Base-by-base conservation (phyloP, 2,888 invertebrate genomes). In the Autographa gamma region DNA sequence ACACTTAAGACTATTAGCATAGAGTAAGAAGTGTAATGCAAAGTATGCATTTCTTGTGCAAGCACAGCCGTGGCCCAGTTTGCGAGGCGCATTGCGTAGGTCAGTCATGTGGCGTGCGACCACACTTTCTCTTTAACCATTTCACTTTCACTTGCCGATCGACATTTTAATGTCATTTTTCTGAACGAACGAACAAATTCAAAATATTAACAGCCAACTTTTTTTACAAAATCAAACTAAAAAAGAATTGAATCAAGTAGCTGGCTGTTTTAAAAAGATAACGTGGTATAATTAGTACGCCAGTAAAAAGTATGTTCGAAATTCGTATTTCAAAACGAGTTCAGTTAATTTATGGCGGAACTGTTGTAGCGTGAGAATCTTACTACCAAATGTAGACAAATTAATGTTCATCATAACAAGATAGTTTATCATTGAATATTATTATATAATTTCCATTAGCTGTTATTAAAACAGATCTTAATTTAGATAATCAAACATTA, bases 1-100 rank as follows among this genome's bases (percentile, higher is more conserved):
- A 75, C 63, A 72, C 64, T 77, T 80, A 74, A 76, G 73, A 73
- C 77, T 77, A 82, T 82, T 82, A 79, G 74, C 77, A 80, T 76
- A 81, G 69, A 72, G 78, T 81, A 76, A 82, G 73, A 76, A 76
- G 77, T 76, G 77, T 77, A 88, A 86, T 87, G 86, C 85, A 84
- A 79, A 80, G 81, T 80, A 81, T 88, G 88, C 86, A 86, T 83
- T 86, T 87, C 85, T 91, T 89, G 89, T 88, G 88, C 86, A 89
- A 89, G 87, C 77, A 79, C 83, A 88, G 83, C 88, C 89, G 86
- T 92, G 93, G 89, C 93, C 92, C 82, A 92, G 90, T 90, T 93
- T 81, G 79, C 79, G 67, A 85, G 87, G 86, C 90, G 90, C 90
- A 91, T 92, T 93, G 93, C 93, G 94, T 93, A 93, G 93, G 94